Evolutionary conservation across 2,113 vertebrate species (phyloP).

Genomic region (Ifrita kowaldi): DNA sequence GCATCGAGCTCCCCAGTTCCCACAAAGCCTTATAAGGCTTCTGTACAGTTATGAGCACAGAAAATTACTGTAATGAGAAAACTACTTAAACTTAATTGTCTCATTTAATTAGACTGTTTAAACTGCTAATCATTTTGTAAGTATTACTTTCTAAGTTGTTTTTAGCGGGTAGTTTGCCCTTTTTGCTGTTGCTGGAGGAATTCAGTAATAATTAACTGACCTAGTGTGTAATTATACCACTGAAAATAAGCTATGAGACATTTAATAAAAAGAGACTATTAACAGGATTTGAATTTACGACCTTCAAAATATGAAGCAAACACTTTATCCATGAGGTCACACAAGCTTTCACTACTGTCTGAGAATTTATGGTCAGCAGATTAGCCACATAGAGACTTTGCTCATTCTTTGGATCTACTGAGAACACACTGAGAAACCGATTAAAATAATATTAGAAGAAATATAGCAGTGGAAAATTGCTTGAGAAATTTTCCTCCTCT

Average conservation of each 20-base stretch:
- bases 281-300: conserved; percentile 49
- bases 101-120: conserved; percentile 39
- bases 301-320: conserved; percentile 34
- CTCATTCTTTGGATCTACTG: not conserved
- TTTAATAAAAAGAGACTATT: conserved; percentile 44
- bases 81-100: conserved; percentile 43
- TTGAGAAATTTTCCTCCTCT: not conserved
- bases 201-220: conserved; percentile 51
- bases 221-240: conserved; percentile 15
- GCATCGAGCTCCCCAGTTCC: not conserved
- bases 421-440: not conserved
- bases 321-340: conserved; percentile 36
- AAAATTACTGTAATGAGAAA: conserved; percentile 40
- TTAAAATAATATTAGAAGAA: not conserved
- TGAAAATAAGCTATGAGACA: conserved; percentile 40
- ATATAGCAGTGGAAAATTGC: not conserved
- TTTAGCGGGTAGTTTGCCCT: conserved; percentile 22
- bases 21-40: not conserved
- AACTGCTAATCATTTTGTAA: conserved; percentile 43
- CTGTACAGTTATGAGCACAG: not conserved
- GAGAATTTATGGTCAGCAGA: not conserved
- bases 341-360: not conserved
- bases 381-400: not conserved
- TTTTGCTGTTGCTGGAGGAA: conserved; percentile 44
- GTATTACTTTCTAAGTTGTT: conserved; percentile 18